Conservation (phyloP, 2,797 vertebrate species). For the Selene dorsalis region DNA sequence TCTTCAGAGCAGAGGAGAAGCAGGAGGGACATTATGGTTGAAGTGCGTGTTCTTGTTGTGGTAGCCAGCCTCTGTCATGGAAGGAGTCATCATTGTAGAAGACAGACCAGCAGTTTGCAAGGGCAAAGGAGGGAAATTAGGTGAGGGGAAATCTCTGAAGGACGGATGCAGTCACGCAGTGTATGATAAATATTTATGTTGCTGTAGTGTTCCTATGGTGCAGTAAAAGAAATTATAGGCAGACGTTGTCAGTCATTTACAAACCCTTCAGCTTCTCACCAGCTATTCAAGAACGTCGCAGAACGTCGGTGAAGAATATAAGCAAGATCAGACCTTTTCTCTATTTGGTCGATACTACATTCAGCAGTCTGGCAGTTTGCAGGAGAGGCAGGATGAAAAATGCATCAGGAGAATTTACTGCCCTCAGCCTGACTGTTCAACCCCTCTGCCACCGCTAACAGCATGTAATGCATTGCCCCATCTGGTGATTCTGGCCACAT, state of each 20-base stretch:
- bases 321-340: slow-evolving; percentile 62
- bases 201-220: slow-evolving; percentile 22
- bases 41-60: slow-evolving; percentile 69
- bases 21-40: slow-evolving; percentile 59
- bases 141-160: slow-evolving; percentile 51
- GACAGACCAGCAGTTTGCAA: slow-evolving; percentile 62
- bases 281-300: slow-evolving; percentile 36
- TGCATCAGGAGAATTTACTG: slow-evolving; percentile 74
- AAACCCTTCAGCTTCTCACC: slow-evolving; percentile 27
- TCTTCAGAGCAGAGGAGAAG: slow-evolving; percentile 48
- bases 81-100: slow-evolving; percentile 67
- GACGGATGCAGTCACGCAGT: slow-evolving; percentile 36
- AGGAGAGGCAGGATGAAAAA: slow-evolving; percentile 61
- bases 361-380: slow-evolving; percentile 63
- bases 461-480: slow-evolving; percentile 69
- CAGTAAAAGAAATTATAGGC: slow-evolving; percentile 25
- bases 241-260: slow-evolving; percentile 20
- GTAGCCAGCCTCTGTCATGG: slow-evolving; percentile 61
- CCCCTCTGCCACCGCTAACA: slow-evolving; percentile 61
- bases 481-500: slow-evolving; percentile 66
- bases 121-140: slow-evolving; percentile 53
- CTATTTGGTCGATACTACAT: slow-evolving; percentile 66
- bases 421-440: slow-evolving; percentile 67
- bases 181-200: slow-evolving; percentile 51
- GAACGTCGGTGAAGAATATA: slow-evolving; percentile 56